Base-by-base conservation (phyloP, 2,113 vertebrate genomes). In the Chauna torquata region DNA sequence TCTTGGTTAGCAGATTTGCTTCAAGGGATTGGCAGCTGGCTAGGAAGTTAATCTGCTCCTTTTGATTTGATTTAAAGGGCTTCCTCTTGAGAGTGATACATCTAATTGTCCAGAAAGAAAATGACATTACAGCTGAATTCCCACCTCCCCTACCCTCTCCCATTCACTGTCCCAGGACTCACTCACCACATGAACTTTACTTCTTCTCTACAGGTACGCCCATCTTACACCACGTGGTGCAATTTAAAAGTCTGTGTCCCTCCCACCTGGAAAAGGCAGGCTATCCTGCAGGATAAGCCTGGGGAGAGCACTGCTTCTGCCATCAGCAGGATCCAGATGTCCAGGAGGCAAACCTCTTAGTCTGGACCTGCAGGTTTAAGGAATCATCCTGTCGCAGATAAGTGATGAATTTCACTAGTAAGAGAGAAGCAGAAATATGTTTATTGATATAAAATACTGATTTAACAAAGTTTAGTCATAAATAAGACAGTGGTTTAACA, bases 371-470 rank as follows among this genome's bases (percentile, higher is more conserved):
- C 1, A 8, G 32, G 12, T 80, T 10, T 76, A n/a, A 69, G 64
- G 24, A 22, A 55, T 32, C 0, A 0, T 34, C 24, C 47, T 12
- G 42, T n/a, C n/a, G n/a, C n/a, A n/a, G n/a, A n/a, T n/a, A n/a
- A n/a, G n/a, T n/a, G n/a, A n/a, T n/a, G n/a, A n/a, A n/a, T n/a
- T n/a, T n/a, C n/a, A n/a, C n/a, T n/a, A n/a, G n/a, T n/a, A n/a
- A n/a, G n/a, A n/a, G n/a, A n/a, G n/a, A n/a, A n/a, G n/a, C n/a
- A n/a, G n/a, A n/a, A n/a, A n/a, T n/a, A n/a, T n/a, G n/a, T n/a
- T n/a, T n/a, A n/a, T n/a, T n/a, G n/a, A n/a, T n/a, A n/a, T n/a
- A n/a, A n/a, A n/a, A n/a, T n/a, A n/a, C n/a, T n/a, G n/a, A n/a
- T n/a, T n/a, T n/a, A n/a, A n/a, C n/a, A n/a, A n/a, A n/a, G n/a